Evolutionary conservation across 2,888 invertebrate genomes (phyloP).

Genomic region (Pseudococcus jackbeardsleyi): DNA sequence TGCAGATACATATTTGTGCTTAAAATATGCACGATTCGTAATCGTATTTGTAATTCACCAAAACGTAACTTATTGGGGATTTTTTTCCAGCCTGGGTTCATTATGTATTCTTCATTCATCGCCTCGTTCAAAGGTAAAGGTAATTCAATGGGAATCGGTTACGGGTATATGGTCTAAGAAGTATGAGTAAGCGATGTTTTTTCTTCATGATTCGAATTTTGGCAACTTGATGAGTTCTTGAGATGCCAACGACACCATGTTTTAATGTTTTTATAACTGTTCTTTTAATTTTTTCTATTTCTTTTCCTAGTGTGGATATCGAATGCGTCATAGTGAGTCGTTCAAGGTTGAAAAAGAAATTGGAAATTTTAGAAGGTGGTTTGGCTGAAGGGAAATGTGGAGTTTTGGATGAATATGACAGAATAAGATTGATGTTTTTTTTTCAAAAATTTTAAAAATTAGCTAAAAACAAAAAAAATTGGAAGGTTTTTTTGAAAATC

Average conservation of each 20-base stretch:
- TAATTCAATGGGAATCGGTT: neutral
- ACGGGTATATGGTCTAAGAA: slow-evolving; percentile 3
- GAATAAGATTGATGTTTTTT: too few species aligned
- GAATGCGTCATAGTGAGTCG: too few species aligned
- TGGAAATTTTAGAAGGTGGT: neutral
- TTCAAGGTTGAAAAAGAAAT: neutral
- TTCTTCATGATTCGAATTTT: slow-evolving; percentile 41
- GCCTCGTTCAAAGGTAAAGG: neutral
- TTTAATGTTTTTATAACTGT: neutral
- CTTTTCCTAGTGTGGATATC: neutral
- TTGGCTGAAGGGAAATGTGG: too few species aligned
- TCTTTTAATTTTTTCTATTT: neutral
- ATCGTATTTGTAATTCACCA: neutral
- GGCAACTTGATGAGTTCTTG: slow-evolving; percentile 8
- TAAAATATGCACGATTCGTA: slow-evolving; percentile 6
- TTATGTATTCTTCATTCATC: slow-evolving; percentile 39
- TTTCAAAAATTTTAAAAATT: too few species aligned
- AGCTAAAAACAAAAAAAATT: too few species aligned
- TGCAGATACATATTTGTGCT: neutral
- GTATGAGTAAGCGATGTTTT: slow-evolving; percentile 23
- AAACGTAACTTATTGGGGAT: slow-evolving; percentile 3
- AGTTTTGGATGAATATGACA: too few species aligned
- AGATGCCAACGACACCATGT: slow-evolving; percentile 31
- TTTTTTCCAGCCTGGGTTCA: neutral
- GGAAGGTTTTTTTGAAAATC: too few species aligned